Conservation (phyloP, 1,140 invertebrate species). For the Oreohelix idahoensis region DNA sequence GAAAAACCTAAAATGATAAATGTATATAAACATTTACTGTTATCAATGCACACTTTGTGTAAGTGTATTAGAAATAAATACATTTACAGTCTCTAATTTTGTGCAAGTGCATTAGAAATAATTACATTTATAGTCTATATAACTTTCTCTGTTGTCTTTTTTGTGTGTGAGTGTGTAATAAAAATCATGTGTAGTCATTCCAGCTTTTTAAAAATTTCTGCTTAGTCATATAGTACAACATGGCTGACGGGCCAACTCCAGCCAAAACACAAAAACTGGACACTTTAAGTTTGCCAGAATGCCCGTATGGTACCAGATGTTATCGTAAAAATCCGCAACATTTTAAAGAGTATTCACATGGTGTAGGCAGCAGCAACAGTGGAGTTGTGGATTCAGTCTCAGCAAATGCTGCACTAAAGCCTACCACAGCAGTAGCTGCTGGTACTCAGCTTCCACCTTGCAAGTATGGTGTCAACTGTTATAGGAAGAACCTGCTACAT, state of each 20-base stretch:
- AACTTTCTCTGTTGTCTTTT: too few species aligned
- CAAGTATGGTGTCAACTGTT: constrained; percentile 60
- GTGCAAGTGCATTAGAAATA: too few species aligned
- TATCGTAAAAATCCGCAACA: constrained; percentile 17
- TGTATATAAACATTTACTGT: too few species aligned
- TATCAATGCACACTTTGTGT: too few species aligned
- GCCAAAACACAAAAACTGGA: constrained; percentile 3
- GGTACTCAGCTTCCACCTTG: constrained; percentile 48
- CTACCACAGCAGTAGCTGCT: background rate
- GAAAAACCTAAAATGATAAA: too few species aligned
- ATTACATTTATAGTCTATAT: too few species aligned
- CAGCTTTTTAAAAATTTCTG: too few species aligned
- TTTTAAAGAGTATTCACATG: constrained; percentile 2
- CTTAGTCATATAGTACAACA: background rate
- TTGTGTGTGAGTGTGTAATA: too few species aligned
- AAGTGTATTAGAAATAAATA: too few species aligned
- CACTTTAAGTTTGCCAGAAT: background rate
- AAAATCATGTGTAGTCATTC: too few species aligned
- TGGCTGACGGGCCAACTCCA: constrained; percentile 16
- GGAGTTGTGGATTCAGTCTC: background rate
- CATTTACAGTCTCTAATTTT: too few species aligned
- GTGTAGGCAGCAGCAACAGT: background rate
- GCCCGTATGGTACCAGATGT: background rate
- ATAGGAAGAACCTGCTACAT: constrained; percentile 61
- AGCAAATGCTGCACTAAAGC: too few species aligned